phyloP scores from a whole-genome alignment of 92 coral and sea anemone genomes.

The Palythoa grandiflora region DNA sequence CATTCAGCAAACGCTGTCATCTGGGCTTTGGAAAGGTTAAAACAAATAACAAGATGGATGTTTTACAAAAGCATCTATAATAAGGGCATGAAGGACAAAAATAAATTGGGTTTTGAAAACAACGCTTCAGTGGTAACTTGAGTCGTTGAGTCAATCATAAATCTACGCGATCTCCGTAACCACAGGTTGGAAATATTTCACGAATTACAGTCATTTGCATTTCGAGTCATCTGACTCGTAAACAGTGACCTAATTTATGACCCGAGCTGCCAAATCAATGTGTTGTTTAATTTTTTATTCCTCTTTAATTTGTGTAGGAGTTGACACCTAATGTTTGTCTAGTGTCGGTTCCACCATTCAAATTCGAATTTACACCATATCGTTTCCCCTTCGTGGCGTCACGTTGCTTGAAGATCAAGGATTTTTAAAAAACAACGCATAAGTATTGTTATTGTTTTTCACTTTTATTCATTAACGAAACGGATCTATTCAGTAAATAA shows the following conservation, averaged over 20 bases:
- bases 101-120: background rate
- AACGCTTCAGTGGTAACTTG: background rate
- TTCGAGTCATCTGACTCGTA: conserved; percentile 46
- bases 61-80: background rate
- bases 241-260: conserved; percentile 52
- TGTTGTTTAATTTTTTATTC: conserved; percentile 32
- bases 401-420: conserved; percentile 16
- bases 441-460: background rate
- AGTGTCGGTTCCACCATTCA: conserved; percentile 25
- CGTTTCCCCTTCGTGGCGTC: conserved; percentile 22
- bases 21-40: conserved; percentile 6
- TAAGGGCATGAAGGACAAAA: background rate
- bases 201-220: conserved; percentile 46
- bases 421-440: background rate
- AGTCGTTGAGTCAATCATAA: background rate
- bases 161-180: conserved; percentile 32
- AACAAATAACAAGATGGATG: conserved; percentile 11
- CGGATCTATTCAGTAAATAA: background rate
- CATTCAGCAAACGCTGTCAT: conserved; percentile 37
- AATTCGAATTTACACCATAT: background rate
- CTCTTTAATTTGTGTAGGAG: conserved; percentile 25
- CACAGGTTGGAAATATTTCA: conserved; percentile 36
- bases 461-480: conserved; percentile 2
- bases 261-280: conserved; percentile 25
- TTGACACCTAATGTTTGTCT: conserved; percentile 35